A percentile compares a stretch with the other conserved stretches of the same genome.
Conservation (phyloP, 2,797 vertebrate genomes). For the Rhinoraja longicauda region DNA sequence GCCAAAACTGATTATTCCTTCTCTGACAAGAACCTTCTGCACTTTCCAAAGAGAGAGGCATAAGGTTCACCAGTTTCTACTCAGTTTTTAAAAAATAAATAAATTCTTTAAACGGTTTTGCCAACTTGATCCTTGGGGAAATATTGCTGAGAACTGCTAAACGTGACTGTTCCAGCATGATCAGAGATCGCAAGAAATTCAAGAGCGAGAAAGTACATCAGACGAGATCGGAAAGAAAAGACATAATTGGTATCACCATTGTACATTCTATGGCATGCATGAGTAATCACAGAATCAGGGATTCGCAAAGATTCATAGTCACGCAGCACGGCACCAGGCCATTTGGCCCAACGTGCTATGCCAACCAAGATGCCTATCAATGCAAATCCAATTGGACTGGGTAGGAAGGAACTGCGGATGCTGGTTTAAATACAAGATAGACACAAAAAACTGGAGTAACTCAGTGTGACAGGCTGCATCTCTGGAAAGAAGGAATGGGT, state of each 20-base stretch:
- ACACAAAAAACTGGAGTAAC: too few species aligned
- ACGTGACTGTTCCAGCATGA: neutral
- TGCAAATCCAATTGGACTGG: too few species aligned
- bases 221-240: neutral
- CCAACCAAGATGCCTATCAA: neutral
- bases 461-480: too few species aligned
- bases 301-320: neutral
- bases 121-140: slow-evolving; percentile 6
- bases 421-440: too few species aligned
- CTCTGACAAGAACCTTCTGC: slow-evolving; percentile 10
- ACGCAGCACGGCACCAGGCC: neutral
- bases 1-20: slow-evolving; percentile 33
- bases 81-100: slow-evolving; percentile 18
- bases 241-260: neutral
- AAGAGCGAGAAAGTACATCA: neutral
- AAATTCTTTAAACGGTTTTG: slow-evolving; percentile 17
- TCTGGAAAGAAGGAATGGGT: too few species aligned
- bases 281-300: neutral
- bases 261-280: neutral
- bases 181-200: neutral
- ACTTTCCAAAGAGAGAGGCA: neutral
- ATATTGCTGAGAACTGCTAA: neutral
- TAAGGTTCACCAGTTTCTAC: slow-evolving; percentile 16
- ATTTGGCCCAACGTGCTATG: neutral
- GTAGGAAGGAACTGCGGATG: too few species aligned